Percentiles rank a stretch among this genome's conserved stretches.
Conservation (phyloP, 1,140 invertebrate genomes). For the Belonocnema kinseyi region DNA sequence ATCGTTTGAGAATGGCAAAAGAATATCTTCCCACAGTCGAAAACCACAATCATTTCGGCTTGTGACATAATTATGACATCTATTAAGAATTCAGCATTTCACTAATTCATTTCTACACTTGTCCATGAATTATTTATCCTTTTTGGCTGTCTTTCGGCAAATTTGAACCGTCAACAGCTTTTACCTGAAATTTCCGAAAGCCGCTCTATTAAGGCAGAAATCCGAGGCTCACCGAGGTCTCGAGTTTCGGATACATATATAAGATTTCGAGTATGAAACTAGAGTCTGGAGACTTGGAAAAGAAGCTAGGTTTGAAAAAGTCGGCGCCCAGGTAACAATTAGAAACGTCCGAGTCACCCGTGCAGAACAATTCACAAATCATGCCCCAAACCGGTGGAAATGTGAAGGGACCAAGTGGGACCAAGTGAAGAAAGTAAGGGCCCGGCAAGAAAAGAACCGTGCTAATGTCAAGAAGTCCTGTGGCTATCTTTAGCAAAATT, state of each 20-base stretch:
- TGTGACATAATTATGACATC: conserved; percentile 24
- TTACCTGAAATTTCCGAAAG: conserved; percentile 16
- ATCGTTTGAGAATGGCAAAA: conserved; percentile 2
- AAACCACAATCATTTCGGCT: background rate
- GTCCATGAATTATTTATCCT: conserved; percentile 22
- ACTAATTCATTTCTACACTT: conserved; percentile 24
- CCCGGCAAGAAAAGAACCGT: conserved; percentile 40
- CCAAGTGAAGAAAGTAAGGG: conserved; percentile 28
- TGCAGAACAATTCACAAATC: conserved; percentile 61
- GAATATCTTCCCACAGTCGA: conserved; percentile 8
- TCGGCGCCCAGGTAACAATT: conserved; percentile 56
- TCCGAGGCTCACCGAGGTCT: conserved; percentile 32
- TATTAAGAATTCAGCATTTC: conserved; percentile 17
- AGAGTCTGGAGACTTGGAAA: conserved; percentile 36
- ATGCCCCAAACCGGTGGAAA: conserved; percentile 13
- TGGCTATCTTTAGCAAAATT: conserved; percentile 3
- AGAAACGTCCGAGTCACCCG: conserved; percentile 57
- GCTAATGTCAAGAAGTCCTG: conserved; percentile 58
- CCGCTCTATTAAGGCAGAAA: conserved; percentile 2
- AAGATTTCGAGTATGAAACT: conserved; percentile 48
- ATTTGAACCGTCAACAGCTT: conserved; percentile 8
- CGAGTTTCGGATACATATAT: conserved; percentile 38
- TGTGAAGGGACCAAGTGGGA: background rate
- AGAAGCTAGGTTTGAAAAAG: conserved; percentile 29
- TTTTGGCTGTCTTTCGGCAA: conserved; percentile 17